Evolutionary conservation across 2,888 invertebrate genomes (phyloP).

Genomic region (Nomada flava): DNA sequence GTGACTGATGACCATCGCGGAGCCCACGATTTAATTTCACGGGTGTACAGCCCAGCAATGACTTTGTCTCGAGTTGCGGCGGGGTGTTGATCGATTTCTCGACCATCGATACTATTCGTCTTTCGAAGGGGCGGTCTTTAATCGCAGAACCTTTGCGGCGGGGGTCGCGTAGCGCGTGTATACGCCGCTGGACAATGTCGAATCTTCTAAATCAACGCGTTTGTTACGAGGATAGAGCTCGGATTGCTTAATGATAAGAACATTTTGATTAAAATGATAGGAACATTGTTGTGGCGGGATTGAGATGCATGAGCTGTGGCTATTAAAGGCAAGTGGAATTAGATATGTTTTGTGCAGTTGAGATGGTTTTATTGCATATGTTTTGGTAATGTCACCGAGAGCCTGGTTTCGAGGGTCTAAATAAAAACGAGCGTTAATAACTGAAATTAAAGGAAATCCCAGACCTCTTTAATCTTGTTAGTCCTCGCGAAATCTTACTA

Average conservation of each 20-base stretch:
- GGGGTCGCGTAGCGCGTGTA: background rate
- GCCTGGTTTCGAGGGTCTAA: background rate
- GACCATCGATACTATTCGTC: constrained; percentile 49
- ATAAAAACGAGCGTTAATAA: background rate
- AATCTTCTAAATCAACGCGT: background rate
- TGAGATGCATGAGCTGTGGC: too few species aligned
- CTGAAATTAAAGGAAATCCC: background rate
- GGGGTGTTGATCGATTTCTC: constrained; percentile 57
- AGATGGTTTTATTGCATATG: too few species aligned
- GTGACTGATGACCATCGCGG: constrained; percentile 73
- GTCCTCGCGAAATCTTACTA: background rate
- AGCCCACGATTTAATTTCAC: constrained; percentile 76
- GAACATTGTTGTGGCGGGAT: too few species aligned
- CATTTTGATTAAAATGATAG: too few species aligned
- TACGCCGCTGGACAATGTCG: background rate
- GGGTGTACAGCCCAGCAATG: constrained; percentile 66
- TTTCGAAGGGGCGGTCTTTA: constrained; percentile 34
- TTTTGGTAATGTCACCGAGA: too few species aligned
- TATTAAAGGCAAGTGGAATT: too few species aligned
- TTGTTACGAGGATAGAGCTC: background rate
- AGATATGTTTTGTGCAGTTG: too few species aligned
- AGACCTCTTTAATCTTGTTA: background rate
- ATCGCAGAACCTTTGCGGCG: constrained; percentile 55
- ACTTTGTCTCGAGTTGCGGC: constrained; percentile 56
- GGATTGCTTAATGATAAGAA: too few species aligned